These are phyloP conservation scores for Lanistes nyassanus DNA, from an alignment of 1,140 invertebrate species.

Conservation along the genomic window DNA sequence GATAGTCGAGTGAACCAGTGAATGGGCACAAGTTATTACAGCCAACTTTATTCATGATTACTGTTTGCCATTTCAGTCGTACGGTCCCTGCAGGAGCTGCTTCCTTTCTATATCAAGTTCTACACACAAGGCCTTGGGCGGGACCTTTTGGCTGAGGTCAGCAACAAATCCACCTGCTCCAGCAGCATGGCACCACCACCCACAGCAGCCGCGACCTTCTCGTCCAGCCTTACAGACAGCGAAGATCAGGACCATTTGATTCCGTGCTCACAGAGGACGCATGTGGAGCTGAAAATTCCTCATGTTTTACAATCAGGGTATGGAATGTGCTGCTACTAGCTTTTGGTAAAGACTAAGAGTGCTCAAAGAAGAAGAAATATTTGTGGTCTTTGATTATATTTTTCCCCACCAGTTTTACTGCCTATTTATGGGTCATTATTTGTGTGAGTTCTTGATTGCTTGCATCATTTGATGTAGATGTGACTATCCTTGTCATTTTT, in stretches of 20 bases:
- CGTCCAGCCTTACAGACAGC: neutral
- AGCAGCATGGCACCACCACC: conserved; percentile 18
- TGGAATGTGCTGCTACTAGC: conserved; percentile 17
- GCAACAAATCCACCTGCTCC: conserved; percentile 28
- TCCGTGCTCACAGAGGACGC: conserved; percentile 26
- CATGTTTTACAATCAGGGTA: conserved; percentile 60
- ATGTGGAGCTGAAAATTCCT: conserved; percentile 63
- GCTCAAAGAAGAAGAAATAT: no score
- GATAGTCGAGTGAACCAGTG: neutral
- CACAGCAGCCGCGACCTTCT: neutral
- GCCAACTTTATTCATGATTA: no score
- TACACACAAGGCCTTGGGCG: conserved; percentile 53
- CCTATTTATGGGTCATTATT: neutral
- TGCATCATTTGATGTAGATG: neutral
- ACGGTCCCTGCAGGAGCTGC: conserved; percentile 53
- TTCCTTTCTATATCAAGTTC: conserved; percentile 56
- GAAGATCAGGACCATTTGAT: conserved; percentile 20
- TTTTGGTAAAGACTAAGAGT: no score
- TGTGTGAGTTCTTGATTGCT: neutral
- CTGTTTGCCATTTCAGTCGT: conserved; percentile 37
- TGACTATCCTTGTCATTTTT: neutral
- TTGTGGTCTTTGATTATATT: neutral
- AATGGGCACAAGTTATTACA: neutral
- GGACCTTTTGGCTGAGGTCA: conserved; percentile 51
- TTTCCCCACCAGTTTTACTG: neutral